phyloP scores from a whole-genome alignment of 2,113 vertebrate species.

The Gopherus flavomarginatus region DNA sequence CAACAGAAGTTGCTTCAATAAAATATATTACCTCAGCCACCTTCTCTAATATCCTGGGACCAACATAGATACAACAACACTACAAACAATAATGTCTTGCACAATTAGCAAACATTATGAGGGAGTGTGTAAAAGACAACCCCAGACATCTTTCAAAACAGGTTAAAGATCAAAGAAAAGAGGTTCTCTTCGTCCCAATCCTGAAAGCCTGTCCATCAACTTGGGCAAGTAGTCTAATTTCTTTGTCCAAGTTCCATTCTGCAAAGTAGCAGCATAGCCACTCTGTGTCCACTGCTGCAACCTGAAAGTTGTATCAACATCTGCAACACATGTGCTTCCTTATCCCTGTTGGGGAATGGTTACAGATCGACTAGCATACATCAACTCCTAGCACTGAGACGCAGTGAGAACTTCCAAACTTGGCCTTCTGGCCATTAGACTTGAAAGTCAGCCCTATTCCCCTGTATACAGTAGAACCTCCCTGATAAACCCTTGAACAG shows the following conservation, averaged over 20 bases:
- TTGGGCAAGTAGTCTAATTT: background rate
- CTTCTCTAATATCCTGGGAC: background rate
- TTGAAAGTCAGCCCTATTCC: background rate
- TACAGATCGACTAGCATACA: background rate
- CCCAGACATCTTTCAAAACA: background rate
- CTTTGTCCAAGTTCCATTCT: background rate
- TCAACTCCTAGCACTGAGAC: background rate
- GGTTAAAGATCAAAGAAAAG: background rate
- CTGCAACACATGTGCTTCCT: background rate
- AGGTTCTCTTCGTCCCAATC: rapidly evolving
- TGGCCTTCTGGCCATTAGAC: background rate
- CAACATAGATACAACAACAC: too few species aligned
- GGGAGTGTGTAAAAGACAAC: background rate
- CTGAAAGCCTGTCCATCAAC: background rate
- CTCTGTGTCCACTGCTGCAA: background rate
- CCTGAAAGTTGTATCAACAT: background rate
- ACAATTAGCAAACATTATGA: background rate
- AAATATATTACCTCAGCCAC: background rate
- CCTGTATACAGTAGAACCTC: background rate
- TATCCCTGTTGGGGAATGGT: background rate
- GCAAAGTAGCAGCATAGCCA: background rate
- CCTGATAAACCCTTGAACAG: background rate
- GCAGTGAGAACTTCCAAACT: background rate
- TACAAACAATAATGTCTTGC: background rate
- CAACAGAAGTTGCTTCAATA: background rate